Percentiles rank a stretch among this genome's conserved stretches.
Conservation (phyloP, 1,140 invertebrate genomes). For the Apis florea region DNA sequence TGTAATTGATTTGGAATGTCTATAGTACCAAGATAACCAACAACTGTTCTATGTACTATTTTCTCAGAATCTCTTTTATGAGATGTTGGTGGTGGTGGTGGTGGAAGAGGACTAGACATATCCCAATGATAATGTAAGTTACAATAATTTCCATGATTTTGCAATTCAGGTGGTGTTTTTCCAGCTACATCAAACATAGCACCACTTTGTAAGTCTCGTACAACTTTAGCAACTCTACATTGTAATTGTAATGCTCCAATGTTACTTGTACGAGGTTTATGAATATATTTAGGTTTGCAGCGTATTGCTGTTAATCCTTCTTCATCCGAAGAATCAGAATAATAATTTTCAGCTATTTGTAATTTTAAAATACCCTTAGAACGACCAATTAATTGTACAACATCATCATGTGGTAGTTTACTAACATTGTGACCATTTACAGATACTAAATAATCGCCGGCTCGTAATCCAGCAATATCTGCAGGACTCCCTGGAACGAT, state of each 20-base stretch:
- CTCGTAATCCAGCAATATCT: conserved; percentile 90
- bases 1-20: conserved; percentile 95
- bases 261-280: conserved; percentile 77
- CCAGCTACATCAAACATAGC: conserved; percentile 78
- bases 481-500: conserved; percentile 93
- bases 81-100: conserved; percentile 76
- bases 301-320: conserved; percentile 81
- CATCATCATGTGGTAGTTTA: conserved; percentile 94
- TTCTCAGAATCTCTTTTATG: conserved; percentile 80
- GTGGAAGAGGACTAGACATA: conserved; percentile 74
- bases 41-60: conserved; percentile 90
- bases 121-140: conserved; percentile 76
- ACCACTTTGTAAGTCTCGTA: conserved; percentile 81
- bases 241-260: conserved; percentile 70
- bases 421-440: conserved; percentile 95
- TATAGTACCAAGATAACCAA: conserved; percentile 96
- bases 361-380: conserved; percentile 89
- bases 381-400: conserved; percentile 93
- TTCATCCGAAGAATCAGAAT: conserved; percentile 91
- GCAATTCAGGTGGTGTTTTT: conserved; percentile 58
- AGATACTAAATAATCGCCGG: conserved; percentile 94
- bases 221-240: conserved; percentile 81
- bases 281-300: conserved; percentile 85
- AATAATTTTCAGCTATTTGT: conserved; percentile 94
- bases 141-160: conserved; percentile 69